Conservation (phyloP, 1,140 invertebrate genomes). For the Rhyacophila brunnea region DNA sequence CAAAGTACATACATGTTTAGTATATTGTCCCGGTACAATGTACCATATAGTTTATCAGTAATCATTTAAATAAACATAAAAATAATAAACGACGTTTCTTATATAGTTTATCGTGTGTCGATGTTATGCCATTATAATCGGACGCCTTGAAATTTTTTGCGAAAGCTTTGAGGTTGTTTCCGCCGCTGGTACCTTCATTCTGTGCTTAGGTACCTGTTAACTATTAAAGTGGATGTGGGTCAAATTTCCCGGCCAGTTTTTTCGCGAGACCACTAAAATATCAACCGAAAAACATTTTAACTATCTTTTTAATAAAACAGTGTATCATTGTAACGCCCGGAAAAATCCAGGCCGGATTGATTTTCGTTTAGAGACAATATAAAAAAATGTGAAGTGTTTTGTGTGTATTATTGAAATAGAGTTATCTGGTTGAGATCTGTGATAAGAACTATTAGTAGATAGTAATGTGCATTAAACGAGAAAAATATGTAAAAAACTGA, state of each 20-base stretch:
- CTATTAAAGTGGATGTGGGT: constrained; percentile 6
- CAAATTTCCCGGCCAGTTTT: constrained; percentile 1
- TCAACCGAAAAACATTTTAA: not conserved
- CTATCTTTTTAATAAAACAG: not conserved
- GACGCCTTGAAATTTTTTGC: not conserved
- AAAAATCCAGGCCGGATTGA: not conserved
- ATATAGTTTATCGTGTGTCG: not conserved
- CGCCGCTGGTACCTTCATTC: not conserved
- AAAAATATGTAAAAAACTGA: not conserved
- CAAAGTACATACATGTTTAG: constrained; percentile 9
- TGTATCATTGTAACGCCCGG: not conserved
- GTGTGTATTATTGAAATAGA: not conserved
- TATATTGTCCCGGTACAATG: not conserved
- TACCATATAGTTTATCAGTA: not conserved
- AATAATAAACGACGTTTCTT: not conserved
- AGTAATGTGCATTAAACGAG: no score
- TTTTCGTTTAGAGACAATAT: not conserved
- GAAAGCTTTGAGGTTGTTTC: constrained; percentile 1
- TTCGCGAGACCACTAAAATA: not conserved
- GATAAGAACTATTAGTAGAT: no score
- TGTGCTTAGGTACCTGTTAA: constrained; percentile 9
- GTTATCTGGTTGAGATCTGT: no score
- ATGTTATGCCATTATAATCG: not conserved
- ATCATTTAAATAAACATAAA: not conserved
- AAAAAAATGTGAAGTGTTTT: not conserved